Evolutionary conservation across 2,113 vertebrate genomes (phyloP).

Genomic region (Chitala chitala): DNA sequence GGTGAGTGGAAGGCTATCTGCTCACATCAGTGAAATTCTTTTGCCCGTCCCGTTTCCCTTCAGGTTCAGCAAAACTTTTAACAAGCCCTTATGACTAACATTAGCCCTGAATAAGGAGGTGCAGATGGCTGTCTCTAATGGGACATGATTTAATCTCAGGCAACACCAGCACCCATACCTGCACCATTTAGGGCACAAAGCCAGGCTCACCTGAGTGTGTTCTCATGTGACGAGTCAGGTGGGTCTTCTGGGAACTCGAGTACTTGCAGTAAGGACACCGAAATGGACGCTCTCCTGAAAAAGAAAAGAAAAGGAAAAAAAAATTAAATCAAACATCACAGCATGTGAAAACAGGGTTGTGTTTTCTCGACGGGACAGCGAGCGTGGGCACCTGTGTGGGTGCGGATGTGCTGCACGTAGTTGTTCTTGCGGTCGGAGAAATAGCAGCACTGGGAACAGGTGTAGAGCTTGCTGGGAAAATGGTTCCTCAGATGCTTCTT

Average conservation of each 20-base stretch:
- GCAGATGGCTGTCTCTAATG: too few relatives aligned
- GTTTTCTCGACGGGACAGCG: not conserved
- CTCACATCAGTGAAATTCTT: too few relatives aligned
- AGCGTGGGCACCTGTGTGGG: constrained; percentile 80
- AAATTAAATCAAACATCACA: not conserved
- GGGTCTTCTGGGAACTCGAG: constrained; percentile 97
- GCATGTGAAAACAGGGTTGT: not conserved
- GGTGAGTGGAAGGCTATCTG: too few relatives aligned
- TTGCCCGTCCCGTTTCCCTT: too few relatives aligned
- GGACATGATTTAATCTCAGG: too few relatives aligned
- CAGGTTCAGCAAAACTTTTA: too few relatives aligned
- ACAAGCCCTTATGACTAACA: too few relatives aligned
- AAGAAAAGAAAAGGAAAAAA: constrained; percentile 12
- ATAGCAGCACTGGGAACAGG: constrained; percentile 90
- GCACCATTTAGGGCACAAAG: not conserved
- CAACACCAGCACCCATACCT: too few relatives aligned
- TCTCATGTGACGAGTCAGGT: constrained; percentile 93
- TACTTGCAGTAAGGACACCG: constrained; percentile 90
- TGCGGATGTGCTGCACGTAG: constrained; percentile 95
- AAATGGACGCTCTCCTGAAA: constrained; percentile 89
- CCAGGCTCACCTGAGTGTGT: constrained; percentile 88
- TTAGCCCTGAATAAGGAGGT: too few relatives aligned
- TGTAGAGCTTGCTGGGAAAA: constrained; percentile 94
- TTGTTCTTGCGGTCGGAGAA: constrained; percentile 98
- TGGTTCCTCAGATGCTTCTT: constrained; percentile 97